Conservation (phyloP, 2,113 vertebrate genomes). For the Sus scrofa region DNA sequence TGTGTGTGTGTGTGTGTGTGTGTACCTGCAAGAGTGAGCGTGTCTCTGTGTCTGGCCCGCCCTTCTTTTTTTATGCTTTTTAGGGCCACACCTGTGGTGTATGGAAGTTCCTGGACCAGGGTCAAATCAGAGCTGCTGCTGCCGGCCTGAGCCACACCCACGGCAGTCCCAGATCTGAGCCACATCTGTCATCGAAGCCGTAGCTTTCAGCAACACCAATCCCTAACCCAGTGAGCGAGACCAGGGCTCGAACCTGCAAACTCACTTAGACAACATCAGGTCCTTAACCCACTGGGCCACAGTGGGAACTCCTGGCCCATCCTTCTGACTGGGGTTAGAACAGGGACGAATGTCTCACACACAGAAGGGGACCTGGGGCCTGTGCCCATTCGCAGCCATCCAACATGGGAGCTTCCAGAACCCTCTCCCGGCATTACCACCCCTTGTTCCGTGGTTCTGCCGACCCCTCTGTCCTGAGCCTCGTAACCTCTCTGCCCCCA, state of each 20-base stretch:
- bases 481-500: background rate
- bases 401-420: fast-evolving
- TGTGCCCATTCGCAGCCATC: background rate
- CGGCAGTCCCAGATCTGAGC: too few relatives aligned
- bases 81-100: too few relatives aligned
- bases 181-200: too few relatives aligned
- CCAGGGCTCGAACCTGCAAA: too few relatives aligned
- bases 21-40: background rate
- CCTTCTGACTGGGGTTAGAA: background rate
- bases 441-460: background rate
- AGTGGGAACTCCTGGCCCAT: too few relatives aligned
- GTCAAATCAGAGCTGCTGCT: too few relatives aligned
- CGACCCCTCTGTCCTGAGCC: background rate
- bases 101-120: too few relatives aligned
- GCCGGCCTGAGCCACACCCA: too few relatives aligned
- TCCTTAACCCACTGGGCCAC: too few relatives aligned
- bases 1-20: background rate
- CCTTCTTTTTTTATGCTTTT: background rate
- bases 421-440: background rate
- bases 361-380: background rate
- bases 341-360: background rate
- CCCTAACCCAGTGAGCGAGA: too few relatives aligned
- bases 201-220: too few relatives aligned
- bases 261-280: too few relatives aligned
- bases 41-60: background rate